Evolutionary conservation across 2,113 vertebrate species (phyloP), one percentile per base, ranked within the genome.

Genomic region (Cryptotis parvus): DNA sequence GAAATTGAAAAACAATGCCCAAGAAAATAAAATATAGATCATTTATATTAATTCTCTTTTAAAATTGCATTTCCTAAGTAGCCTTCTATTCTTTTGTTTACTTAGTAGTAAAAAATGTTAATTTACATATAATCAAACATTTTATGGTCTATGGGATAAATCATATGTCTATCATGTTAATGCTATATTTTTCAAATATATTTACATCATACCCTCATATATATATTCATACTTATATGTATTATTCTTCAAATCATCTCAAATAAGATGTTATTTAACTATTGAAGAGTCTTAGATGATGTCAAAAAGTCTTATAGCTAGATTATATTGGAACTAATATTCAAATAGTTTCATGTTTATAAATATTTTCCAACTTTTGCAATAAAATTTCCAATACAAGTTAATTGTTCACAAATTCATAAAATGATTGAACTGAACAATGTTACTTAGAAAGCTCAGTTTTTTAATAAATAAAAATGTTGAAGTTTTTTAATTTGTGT

Each of bases 311-410:
- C 39, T 76, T 52, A 43, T 16, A 65, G 11, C 1, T 31, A 68
- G 3, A 3, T 4, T 3, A 6, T 33, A 22, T 73, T 18, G 52
- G 10, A 68, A 8, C 35, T 61, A 73, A 81, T 55, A 82, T 78
- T 52, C 37, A 82, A 87, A 76, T 37, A 2, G 9, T 79, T 82
- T 74, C 37, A 61, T 10, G n/a, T n/a, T 49, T 29, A 55, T 41
- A 83, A 63, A 7, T 88, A 88, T 79, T 20, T 58, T 65, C 26
- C 29, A 45, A 66, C 33, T 58, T 75, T 85, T 84, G 20, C 6
- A 88, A 66, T 27, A 88, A 93, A 84, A 70, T 52, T 2, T 76
- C 22, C 5, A 85, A 39, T 89, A 49, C 49, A 89, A 77, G 9
- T 87, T 90, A 22, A 65, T 74, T 31, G 12, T 8, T 78, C 10